These are phyloP conservation scores for Cercocebus atys DNA, from an alignment of 2,113 vertebrate genomes.

Conservation along the genomic window DNA sequence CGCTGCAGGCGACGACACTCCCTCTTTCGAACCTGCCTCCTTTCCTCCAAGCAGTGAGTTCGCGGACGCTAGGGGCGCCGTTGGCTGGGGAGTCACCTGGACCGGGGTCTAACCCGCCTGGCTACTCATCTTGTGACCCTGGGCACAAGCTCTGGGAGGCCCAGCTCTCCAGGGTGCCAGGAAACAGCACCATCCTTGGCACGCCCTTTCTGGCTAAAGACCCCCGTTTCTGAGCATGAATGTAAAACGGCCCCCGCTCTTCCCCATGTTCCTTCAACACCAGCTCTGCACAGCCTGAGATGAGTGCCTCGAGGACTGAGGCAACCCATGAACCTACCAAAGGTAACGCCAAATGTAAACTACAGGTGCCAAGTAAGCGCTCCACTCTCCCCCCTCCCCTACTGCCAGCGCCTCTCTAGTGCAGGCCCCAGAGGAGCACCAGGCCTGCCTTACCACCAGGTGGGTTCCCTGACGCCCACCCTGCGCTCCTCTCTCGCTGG, in stretches of 20 bases:
- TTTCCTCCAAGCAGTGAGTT: not conserved
- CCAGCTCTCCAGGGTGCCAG: not conserved
- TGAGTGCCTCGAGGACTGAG: rapidly evolving
- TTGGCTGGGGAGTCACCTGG: not conserved
- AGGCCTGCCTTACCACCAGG: not conserved
- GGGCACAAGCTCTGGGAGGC: not conserved
- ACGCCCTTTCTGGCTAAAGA: not conserved
- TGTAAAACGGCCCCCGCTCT: not conserved
- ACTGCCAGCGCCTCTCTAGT: not conserved
- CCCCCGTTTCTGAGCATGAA: not conserved
- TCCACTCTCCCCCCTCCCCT: not conserved
- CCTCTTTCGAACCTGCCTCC: not conserved
- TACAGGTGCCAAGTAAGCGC: not conserved
- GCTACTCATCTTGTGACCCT: not conserved
- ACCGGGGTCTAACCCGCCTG: not conserved
- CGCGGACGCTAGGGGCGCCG: not conserved
- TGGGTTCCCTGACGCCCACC: too few relatives aligned
- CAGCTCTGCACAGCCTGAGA: not conserved
- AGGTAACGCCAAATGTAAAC: not conserved
- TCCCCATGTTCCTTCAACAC: not conserved
- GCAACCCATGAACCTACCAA: not conserved
- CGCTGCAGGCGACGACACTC: not conserved
- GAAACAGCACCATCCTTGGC: not conserved
- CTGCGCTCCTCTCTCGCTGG: not conserved
- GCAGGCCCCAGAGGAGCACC: not conserved